Evolutionary conservation across 2,888 invertebrate species (phyloP).

Genomic region (Drosophila anomelani): DNA sequence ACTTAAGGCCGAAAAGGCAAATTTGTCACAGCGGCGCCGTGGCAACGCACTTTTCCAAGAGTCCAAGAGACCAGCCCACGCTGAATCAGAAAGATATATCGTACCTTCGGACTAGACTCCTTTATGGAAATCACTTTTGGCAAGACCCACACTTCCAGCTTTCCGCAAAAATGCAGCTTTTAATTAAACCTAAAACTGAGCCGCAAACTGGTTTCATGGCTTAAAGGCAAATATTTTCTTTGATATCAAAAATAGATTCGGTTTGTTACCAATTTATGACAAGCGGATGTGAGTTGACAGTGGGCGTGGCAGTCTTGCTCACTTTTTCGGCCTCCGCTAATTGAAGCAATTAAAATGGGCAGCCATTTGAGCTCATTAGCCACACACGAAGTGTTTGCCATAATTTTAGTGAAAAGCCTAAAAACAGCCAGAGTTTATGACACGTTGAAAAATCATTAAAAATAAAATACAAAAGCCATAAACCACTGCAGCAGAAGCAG

Average conservation of each 20-base stretch:
- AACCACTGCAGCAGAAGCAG: slow-evolving; percentile 13
- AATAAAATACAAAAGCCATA: slow-evolving; percentile 21
- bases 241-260: slow-evolving; percentile 40
- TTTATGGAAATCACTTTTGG: slow-evolving; percentile 55
- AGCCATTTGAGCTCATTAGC: slow-evolving; percentile 62
- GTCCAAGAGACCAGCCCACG: slow-evolving; percentile 31
- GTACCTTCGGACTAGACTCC: slow-evolving; percentile 17
- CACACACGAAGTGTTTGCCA: slow-evolving; percentile 58
- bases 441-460: slow-evolving; percentile 52
- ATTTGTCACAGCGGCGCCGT: slow-evolving; percentile 67
- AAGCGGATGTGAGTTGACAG: slow-evolving; percentile 73
- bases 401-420: slow-evolving; percentile 14
- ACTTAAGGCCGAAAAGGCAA: slow-evolving; percentile 48
- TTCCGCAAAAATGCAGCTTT: slow-evolving; percentile 40
- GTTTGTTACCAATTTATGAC: slow-evolving; percentile 61
- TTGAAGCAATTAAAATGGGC: slow-evolving; percentile 68
- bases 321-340: slow-evolving; percentile 56
- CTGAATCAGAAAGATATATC: slow-evolving; percentile 21
- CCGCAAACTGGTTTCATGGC: slow-evolving; percentile 47
- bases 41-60: slow-evolving; percentile 59
- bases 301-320: slow-evolving; percentile 46
- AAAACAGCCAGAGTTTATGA: slow-evolving; percentile 56
- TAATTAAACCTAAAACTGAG: slow-evolving; percentile 54
- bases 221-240: slow-evolving; percentile 51
- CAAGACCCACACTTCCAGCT: slow-evolving; percentile 32